These are phyloP conservation scores for Chymomyza caudatula DNA, from an alignment of 2,888 invertebrate genomes.

Conservation along the genomic window DNA sequence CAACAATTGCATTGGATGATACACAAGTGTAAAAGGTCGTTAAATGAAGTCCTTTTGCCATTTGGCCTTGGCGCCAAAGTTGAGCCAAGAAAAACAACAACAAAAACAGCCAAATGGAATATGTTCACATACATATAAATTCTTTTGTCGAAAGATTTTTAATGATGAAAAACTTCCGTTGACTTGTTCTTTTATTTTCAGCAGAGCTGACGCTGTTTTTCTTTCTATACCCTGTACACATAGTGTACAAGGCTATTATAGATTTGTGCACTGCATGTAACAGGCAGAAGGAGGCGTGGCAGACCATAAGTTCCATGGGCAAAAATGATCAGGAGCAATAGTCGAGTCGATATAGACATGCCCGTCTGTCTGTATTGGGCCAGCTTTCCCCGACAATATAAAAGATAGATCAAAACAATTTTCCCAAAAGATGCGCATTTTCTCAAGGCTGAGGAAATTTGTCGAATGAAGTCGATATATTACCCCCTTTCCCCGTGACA, in stretches of 20 bases:
- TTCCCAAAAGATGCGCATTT: no score
- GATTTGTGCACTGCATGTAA: no score
- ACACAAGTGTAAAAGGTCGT: background rate
- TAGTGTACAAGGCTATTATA: background rate
- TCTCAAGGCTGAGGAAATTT: no score
- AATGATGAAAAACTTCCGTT: conserved; percentile 63
- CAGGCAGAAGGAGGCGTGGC: no score
- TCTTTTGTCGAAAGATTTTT: conserved; percentile 32
- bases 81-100: background rate
- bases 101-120: conserved; percentile 12
- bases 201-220: background rate
- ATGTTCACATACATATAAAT: conserved; percentile 4
- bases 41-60: background rate
- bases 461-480: no score
- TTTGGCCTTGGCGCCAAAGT: background rate
- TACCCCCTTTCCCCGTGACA: no score
- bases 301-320: no score
- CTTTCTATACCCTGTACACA: background rate
- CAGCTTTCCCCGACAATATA: no score
- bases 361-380: no score
- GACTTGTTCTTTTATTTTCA: conserved; percentile 6
- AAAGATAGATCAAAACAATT: no score
- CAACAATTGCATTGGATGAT: background rate
- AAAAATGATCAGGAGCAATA: no score
- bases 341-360: no score